A percentile compares a stretch with the other conserved stretches of the same genome.
Conservation (phyloP, 2,113 vertebrate species). For the Amazona vittata region DNA sequence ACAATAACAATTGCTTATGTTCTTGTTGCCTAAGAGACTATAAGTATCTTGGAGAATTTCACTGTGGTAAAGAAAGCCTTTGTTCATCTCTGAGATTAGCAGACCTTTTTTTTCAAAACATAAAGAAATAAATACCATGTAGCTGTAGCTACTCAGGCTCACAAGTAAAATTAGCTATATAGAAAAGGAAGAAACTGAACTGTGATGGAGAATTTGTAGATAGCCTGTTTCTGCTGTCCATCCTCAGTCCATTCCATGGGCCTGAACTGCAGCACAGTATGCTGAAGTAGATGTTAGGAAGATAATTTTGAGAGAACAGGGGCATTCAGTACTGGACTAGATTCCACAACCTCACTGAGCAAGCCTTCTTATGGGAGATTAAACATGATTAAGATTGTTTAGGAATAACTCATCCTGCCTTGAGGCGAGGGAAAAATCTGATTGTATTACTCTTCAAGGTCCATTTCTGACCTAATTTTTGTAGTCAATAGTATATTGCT, state of each 20-base stretch:
- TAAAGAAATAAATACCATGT: background rate
- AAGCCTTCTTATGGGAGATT: background rate
- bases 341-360: background rate
- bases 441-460: background rate
- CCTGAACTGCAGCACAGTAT: background rate
- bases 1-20: background rate
- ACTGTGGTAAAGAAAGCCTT: background rate
- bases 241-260: background rate
- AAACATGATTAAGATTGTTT: background rate
- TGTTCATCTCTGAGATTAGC: background rate
- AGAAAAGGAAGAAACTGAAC: background rate
- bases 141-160: background rate
- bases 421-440: background rate
- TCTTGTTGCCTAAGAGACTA: slow-evolving; percentile 29
- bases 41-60: background rate
- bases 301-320: background rate
- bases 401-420: background rate
- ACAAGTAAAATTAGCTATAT: background rate
- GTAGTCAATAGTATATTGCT: background rate
- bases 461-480: background rate
- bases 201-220: background rate
- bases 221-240: background rate
- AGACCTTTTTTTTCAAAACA: background rate
- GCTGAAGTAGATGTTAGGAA: background rate
- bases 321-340: background rate